phyloP scores from a whole-genome alignment of 2,888 invertebrate genomes.

The Maniola hyperantus region DNA sequence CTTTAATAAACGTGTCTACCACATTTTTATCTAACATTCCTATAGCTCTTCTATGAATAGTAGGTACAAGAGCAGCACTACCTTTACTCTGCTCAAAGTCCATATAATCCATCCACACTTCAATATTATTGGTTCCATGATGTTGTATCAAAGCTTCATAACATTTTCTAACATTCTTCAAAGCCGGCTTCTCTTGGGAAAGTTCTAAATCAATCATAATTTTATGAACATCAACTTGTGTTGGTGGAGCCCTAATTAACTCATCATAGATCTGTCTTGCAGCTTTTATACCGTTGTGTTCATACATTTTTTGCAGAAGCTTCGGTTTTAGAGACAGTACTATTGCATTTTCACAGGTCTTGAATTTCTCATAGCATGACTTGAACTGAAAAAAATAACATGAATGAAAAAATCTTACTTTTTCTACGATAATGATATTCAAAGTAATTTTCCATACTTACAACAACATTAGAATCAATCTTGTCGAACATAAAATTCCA shows the following conservation, averaged over 20 bases:
- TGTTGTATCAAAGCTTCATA: constrained; percentile 85
- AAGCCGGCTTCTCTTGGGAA: constrained; percentile 66
- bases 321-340: constrained; percentile 82
- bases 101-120: constrained; percentile 89
- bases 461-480: constrained; percentile 57
- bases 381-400: constrained; percentile 60
- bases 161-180: constrained; percentile 81
- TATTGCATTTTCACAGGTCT: constrained; percentile 76
- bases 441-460: constrained; percentile 48
- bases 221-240: constrained; percentile 83
- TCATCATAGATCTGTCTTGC: constrained; percentile 85
- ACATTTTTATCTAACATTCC: constrained; percentile 79
- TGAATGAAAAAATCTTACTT: neutral
- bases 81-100: constrained; percentile 86
- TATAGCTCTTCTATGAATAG: constrained; percentile 85
- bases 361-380: constrained; percentile 61
- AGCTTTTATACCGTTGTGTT: constrained; percentile 75
- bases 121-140: constrained; percentile 85
- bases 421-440: neutral
- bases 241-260: constrained; percentile 82
- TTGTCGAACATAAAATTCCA: constrained; percentile 67
- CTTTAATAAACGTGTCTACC: constrained; percentile 79
- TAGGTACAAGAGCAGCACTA: constrained; percentile 78
- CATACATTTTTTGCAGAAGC: constrained; percentile 83
- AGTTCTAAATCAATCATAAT: constrained; percentile 84